These are phyloP conservation scores for Elegia similella DNA, from an alignment of 2,888 invertebrate genomes.

Conservation along the genomic window DNA sequence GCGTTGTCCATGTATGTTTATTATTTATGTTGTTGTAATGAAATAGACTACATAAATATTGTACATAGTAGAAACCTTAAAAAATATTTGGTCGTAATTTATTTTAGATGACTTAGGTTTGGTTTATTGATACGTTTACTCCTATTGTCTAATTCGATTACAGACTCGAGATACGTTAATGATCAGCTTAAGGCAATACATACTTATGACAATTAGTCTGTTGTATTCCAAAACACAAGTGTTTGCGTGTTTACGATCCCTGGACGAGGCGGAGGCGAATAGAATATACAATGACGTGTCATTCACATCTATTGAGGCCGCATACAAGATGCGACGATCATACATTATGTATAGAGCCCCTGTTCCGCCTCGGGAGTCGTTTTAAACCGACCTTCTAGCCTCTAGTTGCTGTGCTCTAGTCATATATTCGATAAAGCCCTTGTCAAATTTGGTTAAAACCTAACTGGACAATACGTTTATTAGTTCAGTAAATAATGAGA, in stretches of 20 bases:
- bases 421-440: slow-evolving; percentile 23
- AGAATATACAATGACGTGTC: slow-evolving; percentile 79
- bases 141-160: no score
- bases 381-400: slow-evolving; percentile 46
- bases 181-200: slow-evolving; percentile 26
- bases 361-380: slow-evolving; percentile 54
- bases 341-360: slow-evolving; percentile 63
- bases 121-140: no score
- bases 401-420: slow-evolving; percentile 24
- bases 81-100: no score
- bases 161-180: neutral
- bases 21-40: no score
- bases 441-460: neutral
- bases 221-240: slow-evolving; percentile 67
- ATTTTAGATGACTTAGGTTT: no score
- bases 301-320: slow-evolving; percentile 76
- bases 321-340: slow-evolving; percentile 68
- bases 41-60: no score
- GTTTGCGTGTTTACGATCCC: slow-evolving; percentile 74
- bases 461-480: neutral
- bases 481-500: neutral
- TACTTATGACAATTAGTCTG: slow-evolving; percentile 56
- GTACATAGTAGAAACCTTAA: no score
- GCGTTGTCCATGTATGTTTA: no score
- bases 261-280: slow-evolving; percentile 68